These are phyloP conservation scores for Syngnathus typhle DNA, from an alignment of 2,113 vertebrate species.

Conservation along the genomic window DNA sequence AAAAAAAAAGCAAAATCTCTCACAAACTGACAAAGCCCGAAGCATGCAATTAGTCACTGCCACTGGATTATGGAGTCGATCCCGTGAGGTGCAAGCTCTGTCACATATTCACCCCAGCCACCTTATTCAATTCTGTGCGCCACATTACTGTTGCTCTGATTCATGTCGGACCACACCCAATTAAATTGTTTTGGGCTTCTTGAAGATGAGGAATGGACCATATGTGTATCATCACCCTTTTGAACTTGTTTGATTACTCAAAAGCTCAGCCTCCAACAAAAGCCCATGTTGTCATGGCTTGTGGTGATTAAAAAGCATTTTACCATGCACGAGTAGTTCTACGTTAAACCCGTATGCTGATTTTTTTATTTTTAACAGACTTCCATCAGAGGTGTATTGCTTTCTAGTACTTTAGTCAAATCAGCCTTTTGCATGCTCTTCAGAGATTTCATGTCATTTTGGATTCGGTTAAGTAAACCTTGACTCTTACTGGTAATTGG, in stretches of 20 bases:
- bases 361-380: slow-evolving; percentile 10
- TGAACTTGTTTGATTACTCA: slow-evolving; percentile 41
- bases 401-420: slow-evolving; percentile 1
- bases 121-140: slow-evolving; percentile 40
- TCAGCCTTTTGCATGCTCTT: slow-evolving; percentile 9
- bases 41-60: slow-evolving; percentile 58
- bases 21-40: slow-evolving; percentile 51
- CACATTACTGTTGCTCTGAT: slow-evolving; percentile 34
- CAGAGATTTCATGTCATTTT: slow-evolving; percentile 36
- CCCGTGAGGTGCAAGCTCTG: slow-evolving; percentile 40
- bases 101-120: slow-evolving; percentile 51
- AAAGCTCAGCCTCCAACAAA: slow-evolving; percentile 34
- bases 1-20: slow-evolving; percentile 41
- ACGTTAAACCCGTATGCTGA: slow-evolving; percentile 21
- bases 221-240: slow-evolving; percentile 43
- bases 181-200: slow-evolving; percentile 44
- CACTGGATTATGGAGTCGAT: slow-evolving; percentile 56
- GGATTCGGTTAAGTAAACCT: slow-evolving; percentile 41
- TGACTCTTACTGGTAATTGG: slow-evolving; percentile 37
- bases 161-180: slow-evolving; percentile 49
- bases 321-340: slow-evolving; percentile 18
- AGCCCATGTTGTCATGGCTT: slow-evolving; percentile 24
- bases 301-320: slow-evolving; percentile 9
- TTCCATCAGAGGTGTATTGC: not conserved
- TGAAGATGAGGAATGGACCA: slow-evolving; percentile 37